Base-by-base conservation (phyloP, 2,797 vertebrate genomes). In the Spinus olivaceus region DNA sequence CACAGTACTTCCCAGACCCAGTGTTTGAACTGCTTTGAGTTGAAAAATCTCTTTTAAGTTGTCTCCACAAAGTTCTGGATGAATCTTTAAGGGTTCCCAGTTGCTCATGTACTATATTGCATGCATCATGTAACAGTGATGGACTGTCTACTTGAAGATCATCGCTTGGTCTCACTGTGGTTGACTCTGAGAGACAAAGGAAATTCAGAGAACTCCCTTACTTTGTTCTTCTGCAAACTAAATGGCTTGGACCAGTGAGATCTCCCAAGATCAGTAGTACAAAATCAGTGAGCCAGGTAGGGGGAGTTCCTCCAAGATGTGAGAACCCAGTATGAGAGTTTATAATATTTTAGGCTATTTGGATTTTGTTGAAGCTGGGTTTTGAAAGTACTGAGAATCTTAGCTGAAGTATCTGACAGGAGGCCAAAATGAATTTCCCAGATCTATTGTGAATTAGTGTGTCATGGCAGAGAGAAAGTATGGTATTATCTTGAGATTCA, bases 81-180 rank as follows among this genome's bases (percentile, higher is more conserved):
- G 2, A 39, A 47, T 81, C 35, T 35, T 73, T 42, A 59, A 50
- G 46, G 18, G 12, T 57, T 81, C 32, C 4, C 10, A 30, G n/a
- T 67, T 77, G 49, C 46, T 90, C 53, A 30, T 60, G 19, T 54
- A n/a, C 6, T 33, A 3, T 54, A n/a, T 28, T 69, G 14, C 24
- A 42, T 18, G 12, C 7, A 20, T 50, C 46, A 39, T 0, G 0
- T 77, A 35, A n/a, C 42, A 21, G 42, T 21, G 44, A 65, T 25
- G 44, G 50, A 33, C 70, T 39, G 32, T 46, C 35, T 56, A 1
- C 35, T 56, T 63, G 35, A 76, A 73, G 67, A 14, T 66, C 27
- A 41, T 53, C 24, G 28, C 20, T 77, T 4, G 5, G 2, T 80
- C 51, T 64, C 24, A 15, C 57, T 63, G 5, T 53, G 22, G 12